Base-by-base conservation (phyloP, 2,888 invertebrate genomes). In the Lathronympha strigana region DNA sequence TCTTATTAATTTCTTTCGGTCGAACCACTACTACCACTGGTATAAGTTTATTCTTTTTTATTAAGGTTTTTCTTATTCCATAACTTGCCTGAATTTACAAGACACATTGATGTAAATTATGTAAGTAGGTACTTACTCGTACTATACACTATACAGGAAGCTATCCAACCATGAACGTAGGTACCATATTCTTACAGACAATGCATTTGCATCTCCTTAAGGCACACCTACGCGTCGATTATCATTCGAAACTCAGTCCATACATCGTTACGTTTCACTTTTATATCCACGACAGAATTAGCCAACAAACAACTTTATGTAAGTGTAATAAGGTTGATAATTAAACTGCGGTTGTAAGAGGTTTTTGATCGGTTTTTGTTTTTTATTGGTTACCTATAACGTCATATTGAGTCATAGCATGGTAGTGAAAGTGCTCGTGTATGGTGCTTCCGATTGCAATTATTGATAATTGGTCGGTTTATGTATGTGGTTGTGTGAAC, bases 211-310 rank as follows among this genome's bases (percentile, higher is more conserved):
- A 61, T 66, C 54, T 66, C 54, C 47, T 73, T 68, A 72, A 73
- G 68, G 71, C 68, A 67, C 76, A 70, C 83, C 81, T 74, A 84
- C 85, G 75, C 77, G 61, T 71, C 77, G 72, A 80, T 87, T 81
- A 79, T 70, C 77, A 84, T 87, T 79, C 80, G 75, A 77, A 82
- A 80, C 82, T 77, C 70, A 81, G 78, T 75, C 77, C 71, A 75
- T 76, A 77, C 72, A 76, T 69, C 71, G 71, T 68, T 69, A 77
- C 64, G 81, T 88, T 88, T 88, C 88, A 87, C 88, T 90, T 87
- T 88, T 80, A 79, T 71, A 64, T 63, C 38, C 47, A 15, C 43
- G 19, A 23, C 5, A 36, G 19, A 21, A 31, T 45, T 53, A 25
- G 64, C 36, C 50, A 57, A 36, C 19, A 33, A 21, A 31, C 15